A percentile compares a stretch with the other conserved stretches of the same genome.
Evolutionary conservation across 2,113 vertebrate genomes (phyloP).

Genomic region (Lepidothrix coronata): DNA sequence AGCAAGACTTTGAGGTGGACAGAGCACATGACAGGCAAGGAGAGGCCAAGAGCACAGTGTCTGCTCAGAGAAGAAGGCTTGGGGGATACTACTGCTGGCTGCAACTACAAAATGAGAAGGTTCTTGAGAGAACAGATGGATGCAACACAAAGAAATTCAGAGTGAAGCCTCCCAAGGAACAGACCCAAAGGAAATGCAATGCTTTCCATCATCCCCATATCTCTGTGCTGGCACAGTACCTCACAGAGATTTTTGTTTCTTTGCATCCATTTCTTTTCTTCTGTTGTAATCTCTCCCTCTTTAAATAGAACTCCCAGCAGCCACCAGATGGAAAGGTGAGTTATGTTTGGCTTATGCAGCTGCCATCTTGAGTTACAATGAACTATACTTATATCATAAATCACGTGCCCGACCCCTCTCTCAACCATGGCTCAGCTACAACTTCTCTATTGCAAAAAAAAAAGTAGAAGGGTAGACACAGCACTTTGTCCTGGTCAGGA

Average conservation of each 20-base stretch:
- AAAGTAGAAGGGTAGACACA: background rate
- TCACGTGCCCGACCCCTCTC: background rate
- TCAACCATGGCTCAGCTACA: background rate
- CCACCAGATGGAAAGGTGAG: background rate
- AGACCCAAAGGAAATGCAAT: background rate
- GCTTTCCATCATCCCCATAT: background rate
- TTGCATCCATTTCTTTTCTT: background rate
- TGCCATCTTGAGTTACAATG: background rate
- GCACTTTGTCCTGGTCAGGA: background rate
- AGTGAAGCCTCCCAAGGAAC: background rate
- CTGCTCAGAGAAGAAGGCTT: background rate
- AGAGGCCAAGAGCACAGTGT: background rate
- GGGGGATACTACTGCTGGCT: background rate
- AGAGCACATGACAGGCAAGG: background rate
- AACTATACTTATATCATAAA: background rate
- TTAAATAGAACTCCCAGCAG: background rate
- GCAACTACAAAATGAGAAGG: background rate
- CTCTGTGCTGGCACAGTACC: background rate
- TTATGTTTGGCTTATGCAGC: background rate
- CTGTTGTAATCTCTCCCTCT: background rate
- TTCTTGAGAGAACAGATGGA: no score
- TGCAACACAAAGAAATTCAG: background rate
- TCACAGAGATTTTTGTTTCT: background rate
- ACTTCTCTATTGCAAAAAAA: background rate
- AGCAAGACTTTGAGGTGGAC: background rate